A percentile compares a stretch with the other conserved stretches of the same genome.
phyloP scores from a whole-genome alignment of 2,113 vertebrate species.

The Corvus cornix region DNA sequence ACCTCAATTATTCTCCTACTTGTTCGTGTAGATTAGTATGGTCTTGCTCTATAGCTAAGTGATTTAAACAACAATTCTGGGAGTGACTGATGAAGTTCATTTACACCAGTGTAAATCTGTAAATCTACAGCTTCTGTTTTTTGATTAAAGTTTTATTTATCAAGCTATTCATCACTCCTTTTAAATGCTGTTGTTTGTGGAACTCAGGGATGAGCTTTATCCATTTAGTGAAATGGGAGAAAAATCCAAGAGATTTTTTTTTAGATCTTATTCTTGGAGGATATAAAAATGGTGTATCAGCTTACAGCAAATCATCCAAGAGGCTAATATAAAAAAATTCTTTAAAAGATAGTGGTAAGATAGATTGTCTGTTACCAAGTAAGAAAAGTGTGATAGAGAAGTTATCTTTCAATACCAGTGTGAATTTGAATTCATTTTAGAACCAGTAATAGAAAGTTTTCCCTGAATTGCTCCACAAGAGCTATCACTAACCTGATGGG shows the following conservation, averaged over 20 bases:
- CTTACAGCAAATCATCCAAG: not conserved
- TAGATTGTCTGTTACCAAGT: not conserved
- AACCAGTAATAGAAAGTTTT: not conserved
- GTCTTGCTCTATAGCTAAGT: not conserved
- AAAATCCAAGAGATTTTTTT: not conserved
- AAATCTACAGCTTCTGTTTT: not conserved
- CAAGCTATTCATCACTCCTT: not conserved
- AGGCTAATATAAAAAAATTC: not conserved
- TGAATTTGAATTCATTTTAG: not conserved
- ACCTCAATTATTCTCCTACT: constrained; percentile 16
- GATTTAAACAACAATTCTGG: constrained; percentile 7
- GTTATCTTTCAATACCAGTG: not conserved
- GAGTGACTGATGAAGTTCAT: not conserved
- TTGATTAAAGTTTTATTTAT: constrained; percentile 25
- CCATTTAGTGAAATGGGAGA: not conserved
- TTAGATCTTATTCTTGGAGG: not conserved
- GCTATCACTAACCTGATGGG: not conserved
- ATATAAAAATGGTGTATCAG: not conserved
- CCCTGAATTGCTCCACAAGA: not conserved
- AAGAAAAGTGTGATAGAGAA: not conserved
- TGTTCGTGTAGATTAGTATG: not conserved
- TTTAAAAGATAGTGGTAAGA: not conserved
- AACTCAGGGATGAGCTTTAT: not conserved
- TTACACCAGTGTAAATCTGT: not conserved
- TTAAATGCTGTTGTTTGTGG: not conserved